Base-by-base conservation (phyloP, 1,140 invertebrate species). In the Drosophila rhopaloa region DNA sequence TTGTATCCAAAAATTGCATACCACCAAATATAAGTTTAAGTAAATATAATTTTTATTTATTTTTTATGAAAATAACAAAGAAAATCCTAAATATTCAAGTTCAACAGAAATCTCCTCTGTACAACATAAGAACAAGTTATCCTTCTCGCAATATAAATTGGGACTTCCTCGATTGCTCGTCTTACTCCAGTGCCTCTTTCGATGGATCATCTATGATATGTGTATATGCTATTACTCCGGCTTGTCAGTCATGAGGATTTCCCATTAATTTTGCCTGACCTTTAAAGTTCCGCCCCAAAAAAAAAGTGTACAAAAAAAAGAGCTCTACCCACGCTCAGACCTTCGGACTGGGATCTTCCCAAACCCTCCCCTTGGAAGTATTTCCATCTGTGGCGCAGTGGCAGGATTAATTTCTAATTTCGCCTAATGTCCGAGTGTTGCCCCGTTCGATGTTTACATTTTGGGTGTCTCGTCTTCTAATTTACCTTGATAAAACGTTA, bases 391-490 rank as follows among this genome's bases (percentile, higher is more conserved):
- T 71, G 66, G 61, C 51, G 35, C 55, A 46, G 60, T 57, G 58
- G 48, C 73, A 76, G 73, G 75, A 77, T 77, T 77, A 77, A 77
- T 77, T 77, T 70, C 73, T 77, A 77, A 77, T 77, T 77, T 77
- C 63, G 53, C 63, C 75, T 77, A 70, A 77, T 77, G 74, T 58
- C 66, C 65, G 24, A 76, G 56, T 68, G 71, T 59, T 75, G 56
- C 62, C 43, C 43, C 60, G 55, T 70, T 77, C 55, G 40, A 44
- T 77, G 63, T 76, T 67, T 56, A 61, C 43, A 70, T 77, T 77
- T 77, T 47, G 75, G 63, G 63, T 77, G 75, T 70, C 65, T 50
- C 51, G 68, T 70, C 75, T 77, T 70, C 75, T 77, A 77, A 77
- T 77, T 77, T 77, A 77, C 75, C 74, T 77, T 77, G 75, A 77